A percentile compares a stretch with the other conserved stretches of the same genome.
These are phyloP conservation scores for Coelogynopora nodosa DNA, from an alignment of 2,888 invertebrate genomes.

Conservation along the genomic window DNA sequence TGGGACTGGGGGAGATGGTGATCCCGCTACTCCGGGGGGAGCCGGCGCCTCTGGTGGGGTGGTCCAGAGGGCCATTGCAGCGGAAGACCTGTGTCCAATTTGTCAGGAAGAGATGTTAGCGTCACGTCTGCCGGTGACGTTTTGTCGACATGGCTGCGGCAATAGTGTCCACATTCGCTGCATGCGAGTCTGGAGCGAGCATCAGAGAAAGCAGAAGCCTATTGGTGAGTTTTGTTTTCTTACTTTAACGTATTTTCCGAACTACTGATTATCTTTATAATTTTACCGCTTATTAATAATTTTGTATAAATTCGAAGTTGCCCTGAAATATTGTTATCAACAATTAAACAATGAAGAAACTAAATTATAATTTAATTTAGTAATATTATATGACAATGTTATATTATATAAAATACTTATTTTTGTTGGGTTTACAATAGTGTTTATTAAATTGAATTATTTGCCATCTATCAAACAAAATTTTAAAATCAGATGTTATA, in stretches of 20 bases:
- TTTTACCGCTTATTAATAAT: neutral
- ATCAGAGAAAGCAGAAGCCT: slow-evolving; percentile 51
- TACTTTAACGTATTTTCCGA: neutral
- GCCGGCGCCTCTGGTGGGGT: neutral
- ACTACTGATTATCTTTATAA: neutral
- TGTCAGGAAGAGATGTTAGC: slow-evolving; percentile 61
- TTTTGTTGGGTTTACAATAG: too few species aligned
- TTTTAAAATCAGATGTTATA: too few species aligned
- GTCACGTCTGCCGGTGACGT: slow-evolving; percentile 58
- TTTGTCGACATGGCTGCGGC: slow-evolving; percentile 59
- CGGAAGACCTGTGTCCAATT: slow-evolving; percentile 61
- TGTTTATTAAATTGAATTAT: too few species aligned
- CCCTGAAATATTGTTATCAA: too few species aligned
- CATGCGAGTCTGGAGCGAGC: slow-evolving; percentile 62
- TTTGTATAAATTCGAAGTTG: too few species aligned
- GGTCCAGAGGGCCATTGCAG: slow-evolving; percentile 55
- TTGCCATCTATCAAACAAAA: too few species aligned
- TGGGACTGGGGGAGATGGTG: slow-evolving; percentile 50
- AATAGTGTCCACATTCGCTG: slow-evolving; percentile 62
- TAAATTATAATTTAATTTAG: too few species aligned
- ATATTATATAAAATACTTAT: too few species aligned
- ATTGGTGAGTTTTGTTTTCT: neutral
- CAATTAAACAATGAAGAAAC: too few species aligned
- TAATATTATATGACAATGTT: too few species aligned
- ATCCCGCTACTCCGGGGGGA: slow-evolving; percentile 46